phyloP scores from a whole-genome alignment of 2,888 invertebrate genomes.

The Andrena dorsata region DNA sequence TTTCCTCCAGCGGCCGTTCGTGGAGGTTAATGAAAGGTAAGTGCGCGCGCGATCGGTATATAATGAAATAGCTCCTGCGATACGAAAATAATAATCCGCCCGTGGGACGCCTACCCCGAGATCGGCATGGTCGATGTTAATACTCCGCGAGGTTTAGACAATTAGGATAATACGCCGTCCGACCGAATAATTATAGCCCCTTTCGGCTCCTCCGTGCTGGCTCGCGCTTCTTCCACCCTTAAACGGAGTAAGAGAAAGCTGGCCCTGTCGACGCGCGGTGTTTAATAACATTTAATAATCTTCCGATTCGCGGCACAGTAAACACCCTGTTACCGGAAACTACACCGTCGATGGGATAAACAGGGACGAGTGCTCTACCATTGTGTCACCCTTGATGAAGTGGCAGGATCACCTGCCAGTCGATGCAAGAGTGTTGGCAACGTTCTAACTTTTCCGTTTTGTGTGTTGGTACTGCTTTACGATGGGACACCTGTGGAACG shows the following conservation, averaged over 20 bases:
- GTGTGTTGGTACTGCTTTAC: background rate
- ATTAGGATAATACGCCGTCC: conserved; percentile 53
- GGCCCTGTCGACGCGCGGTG: conserved; percentile 30
- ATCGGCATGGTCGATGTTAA: conserved; percentile 52
- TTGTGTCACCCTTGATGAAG: background rate
- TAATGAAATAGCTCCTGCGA: conserved; percentile 57
- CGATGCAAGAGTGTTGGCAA: conserved; percentile 5
- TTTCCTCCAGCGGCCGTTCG: conserved; percentile 15
- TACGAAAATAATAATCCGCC: conserved; percentile 52
- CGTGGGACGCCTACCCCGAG: conserved; percentile 26
- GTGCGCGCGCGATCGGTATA: conserved; percentile 50
- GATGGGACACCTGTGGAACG: background rate
- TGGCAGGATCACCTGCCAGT: conserved; percentile 24
- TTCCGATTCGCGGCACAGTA: conserved; percentile 36
- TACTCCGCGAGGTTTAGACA: conserved; percentile 51
- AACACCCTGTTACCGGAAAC: conserved; percentile 33
- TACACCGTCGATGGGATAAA: conserved; percentile 22
- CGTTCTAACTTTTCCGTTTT: conserved; percentile 1
- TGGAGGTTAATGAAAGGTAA: conserved; percentile 59
- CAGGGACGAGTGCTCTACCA: background rate
- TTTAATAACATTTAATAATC: conserved; percentile 53
- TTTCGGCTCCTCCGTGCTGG: background rate
- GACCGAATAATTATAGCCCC: conserved; percentile 48
- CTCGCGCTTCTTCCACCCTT: conserved; percentile 11
- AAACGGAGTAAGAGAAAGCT: background rate